These are phyloP conservation scores for Gnatocerus cornutus DNA, from an alignment of 2,888 invertebrate genomes.

Conservation along the genomic window DNA sequence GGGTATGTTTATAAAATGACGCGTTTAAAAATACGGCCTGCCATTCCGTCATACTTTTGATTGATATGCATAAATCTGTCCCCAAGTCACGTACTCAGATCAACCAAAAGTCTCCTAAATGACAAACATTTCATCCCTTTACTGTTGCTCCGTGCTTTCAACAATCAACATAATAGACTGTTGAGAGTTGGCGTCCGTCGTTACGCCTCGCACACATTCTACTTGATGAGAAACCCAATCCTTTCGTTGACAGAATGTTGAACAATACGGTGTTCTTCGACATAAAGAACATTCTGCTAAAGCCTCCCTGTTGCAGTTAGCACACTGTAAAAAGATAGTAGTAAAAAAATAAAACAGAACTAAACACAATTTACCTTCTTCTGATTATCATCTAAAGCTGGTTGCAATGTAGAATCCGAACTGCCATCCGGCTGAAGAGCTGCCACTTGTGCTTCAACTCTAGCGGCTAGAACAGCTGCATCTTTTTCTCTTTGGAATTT, in stretches of 20 bases:
- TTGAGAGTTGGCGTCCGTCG: slow-evolving; percentile 74
- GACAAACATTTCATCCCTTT: slow-evolving; percentile 44
- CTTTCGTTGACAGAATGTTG: slow-evolving; percentile 91
- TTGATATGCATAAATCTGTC: not conserved
- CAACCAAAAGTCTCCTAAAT: slow-evolving; percentile 3
- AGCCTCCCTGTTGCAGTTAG: slow-evolving; percentile 91
- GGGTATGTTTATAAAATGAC: slow-evolving; percentile 13
- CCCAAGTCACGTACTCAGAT: not conserved
- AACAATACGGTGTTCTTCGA: slow-evolving; percentile 90
- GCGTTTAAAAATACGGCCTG: not conserved
- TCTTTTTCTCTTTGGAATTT: slow-evolving; percentile 79
- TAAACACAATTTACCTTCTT: slow-evolving; percentile 77
- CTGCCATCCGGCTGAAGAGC: slow-evolving; percentile 73
- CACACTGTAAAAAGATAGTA: slow-evolving; percentile 76
- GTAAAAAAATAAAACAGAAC: slow-evolving; percentile 24
- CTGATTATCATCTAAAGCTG: slow-evolving; percentile 77
- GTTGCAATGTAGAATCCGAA: slow-evolving; percentile 74
- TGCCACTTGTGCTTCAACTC: slow-evolving; percentile 78
- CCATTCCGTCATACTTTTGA: slow-evolving; percentile 8
- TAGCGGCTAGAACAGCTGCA: slow-evolving; percentile 79
- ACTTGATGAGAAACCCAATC: slow-evolving; percentile 92
- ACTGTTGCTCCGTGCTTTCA: slow-evolving; percentile 81
- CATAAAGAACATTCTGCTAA: slow-evolving; percentile 91
- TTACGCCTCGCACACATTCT: slow-evolving; percentile 84
- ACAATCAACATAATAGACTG: slow-evolving; percentile 91